Conservation (phyloP, 2,888 invertebrate species). For the Lamellibrachia satsuma region DNA sequence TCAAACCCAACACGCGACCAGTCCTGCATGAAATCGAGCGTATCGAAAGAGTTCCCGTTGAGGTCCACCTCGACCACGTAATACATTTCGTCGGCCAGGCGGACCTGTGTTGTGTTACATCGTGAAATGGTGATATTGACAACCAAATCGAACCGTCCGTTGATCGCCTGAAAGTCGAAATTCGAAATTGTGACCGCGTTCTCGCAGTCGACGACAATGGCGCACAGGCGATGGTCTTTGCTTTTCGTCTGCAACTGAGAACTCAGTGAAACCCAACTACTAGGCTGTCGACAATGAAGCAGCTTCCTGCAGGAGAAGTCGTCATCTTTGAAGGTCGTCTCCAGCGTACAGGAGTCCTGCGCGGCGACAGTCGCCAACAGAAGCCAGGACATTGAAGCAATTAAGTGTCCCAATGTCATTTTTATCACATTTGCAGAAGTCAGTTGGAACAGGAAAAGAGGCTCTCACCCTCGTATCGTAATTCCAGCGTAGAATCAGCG, state of each 20-base stretch:
- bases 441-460: neutral
- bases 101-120: neutral
- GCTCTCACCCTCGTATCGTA: neutral
- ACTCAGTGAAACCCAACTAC: slow-evolving; percentile 1
- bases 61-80: neutral
- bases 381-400: neutral
- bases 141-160: neutral
- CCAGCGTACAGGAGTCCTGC: neutral
- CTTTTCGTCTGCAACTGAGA: neutral
- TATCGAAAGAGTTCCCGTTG: neutral
- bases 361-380: neutral
- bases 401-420: neutral
- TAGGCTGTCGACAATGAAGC: neutral
- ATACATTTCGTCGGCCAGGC: neutral
- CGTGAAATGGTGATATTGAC: neutral
- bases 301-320: neutral
- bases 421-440: neutral
- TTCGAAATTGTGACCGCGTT: neutral
- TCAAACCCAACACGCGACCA: neutral
- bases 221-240: neutral
- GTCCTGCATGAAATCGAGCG: neutral
- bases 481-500: too few species aligned
- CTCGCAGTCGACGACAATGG: neutral
- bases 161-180: neutral
- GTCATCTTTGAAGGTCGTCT: neutral